These are phyloP conservation scores for Perognathus longimembris DNA, from an alignment of 2,113 vertebrate genomes.

Conservation along the genomic window DNA sequence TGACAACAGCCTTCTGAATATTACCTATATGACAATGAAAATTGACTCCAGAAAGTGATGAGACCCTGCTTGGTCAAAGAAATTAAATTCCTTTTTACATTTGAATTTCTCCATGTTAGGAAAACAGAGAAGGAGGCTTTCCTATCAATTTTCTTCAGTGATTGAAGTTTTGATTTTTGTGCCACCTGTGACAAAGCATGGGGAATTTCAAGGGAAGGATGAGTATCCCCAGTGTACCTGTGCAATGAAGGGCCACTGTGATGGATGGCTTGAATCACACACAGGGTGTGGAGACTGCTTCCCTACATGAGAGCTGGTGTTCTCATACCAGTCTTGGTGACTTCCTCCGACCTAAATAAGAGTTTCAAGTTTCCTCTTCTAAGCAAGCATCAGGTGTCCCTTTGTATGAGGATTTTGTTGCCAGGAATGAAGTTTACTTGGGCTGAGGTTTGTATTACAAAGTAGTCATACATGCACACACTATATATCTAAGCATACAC, in stretches of 20 bases:
- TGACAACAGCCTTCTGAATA: slow-evolving; percentile 73
- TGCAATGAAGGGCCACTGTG: neutral
- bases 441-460: slow-evolving; percentile 22
- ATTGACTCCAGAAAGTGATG: slow-evolving; percentile 65
- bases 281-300: slow-evolving; percentile 26
- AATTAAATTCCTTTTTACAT: slow-evolving; percentile 18
- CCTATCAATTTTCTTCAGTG: slow-evolving; percentile 5
- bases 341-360: slow-evolving; percentile 66
- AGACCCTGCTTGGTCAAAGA: slow-evolving; percentile 43
- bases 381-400: neutral
- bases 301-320: neutral
- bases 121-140: neutral
- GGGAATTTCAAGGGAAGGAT: neutral
- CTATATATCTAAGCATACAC: neutral
- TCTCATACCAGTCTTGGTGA: slow-evolving; percentile 56
- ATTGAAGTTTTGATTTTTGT: neutral
- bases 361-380: neutral
- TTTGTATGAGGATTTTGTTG: slow-evolving; percentile 22
- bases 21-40: slow-evolving; percentile 49
- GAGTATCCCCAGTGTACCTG: neutral
- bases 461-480: neutral
- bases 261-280: slow-evolving; percentile 17
- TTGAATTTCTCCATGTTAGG: neutral
- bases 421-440: neutral
- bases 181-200: neutral